Base-by-base conservation (phyloP, 2,797 vertebrate genomes). In the Alexandromys oeconomus region DNA sequence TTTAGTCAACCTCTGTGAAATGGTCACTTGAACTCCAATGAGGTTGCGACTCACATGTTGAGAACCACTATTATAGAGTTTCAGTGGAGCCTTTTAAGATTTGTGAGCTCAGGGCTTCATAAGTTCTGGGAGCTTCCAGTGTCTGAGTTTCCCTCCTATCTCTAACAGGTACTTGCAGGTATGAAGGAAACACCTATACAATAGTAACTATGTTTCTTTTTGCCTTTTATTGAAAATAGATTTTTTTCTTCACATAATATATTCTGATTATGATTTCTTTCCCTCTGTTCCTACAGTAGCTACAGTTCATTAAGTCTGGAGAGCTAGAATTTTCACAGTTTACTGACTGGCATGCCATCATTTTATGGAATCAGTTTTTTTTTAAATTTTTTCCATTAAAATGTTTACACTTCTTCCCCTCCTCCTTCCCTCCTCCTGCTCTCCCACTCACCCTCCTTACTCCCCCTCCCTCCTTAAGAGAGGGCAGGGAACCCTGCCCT, bases 281-380 rank as follows among this genome's bases (percentile, higher is more conserved):
- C 54, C n/a, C 12, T 25, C 11, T 15, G 13, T 13, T 25, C 10
- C n/a, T 80, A 13, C 54, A 37, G 6, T 37, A 79, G 15, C 0
- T 69, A 34, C 14, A 95, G 89, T 81, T 93, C 34, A 78, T 34
- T 67, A 91, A 6, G 15, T 67, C 40, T 80, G 59, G 87, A 96
- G 34, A 76, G 48, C 6, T 67, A 21, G 1, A 48, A 69, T 87
- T 51, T 74, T 51, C 6, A 89, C 14, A 89, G 9, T 85, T 82
- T 48, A 17, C 7, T 11, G 21, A 34, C 34, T 86, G 14, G 43
- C 37, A 48, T 92, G 15, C 6, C 3, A 25, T 40, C 2, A 25
- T 65, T 92, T 88, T 77, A 69, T 77, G 23, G n/a, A 69, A 69
- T 74, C 17, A 40, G 40, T 40, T 40, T 40, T 40, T 40, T 40